Base-by-base conservation (phyloP, 2,797 vertebrate genomes). In the Falco berigora region DNA sequence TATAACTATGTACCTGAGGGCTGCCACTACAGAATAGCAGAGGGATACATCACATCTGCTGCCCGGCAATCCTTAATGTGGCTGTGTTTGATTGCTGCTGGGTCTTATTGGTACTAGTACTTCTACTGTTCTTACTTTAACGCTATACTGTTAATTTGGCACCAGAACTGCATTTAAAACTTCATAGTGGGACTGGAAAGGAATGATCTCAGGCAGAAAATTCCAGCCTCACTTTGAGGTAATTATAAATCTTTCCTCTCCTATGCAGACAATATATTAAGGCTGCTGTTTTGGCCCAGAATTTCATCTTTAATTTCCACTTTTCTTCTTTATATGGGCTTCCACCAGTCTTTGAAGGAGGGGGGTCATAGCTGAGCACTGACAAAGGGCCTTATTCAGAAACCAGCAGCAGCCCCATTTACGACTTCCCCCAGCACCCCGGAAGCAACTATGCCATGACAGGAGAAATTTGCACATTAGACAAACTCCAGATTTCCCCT, bases 341-440 rank as follows among this genome's bases (percentile, higher is more conserved):
- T 96, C 71, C 76, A 42, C 19, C 62, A 62, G 77, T n/a, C 84
- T 89, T 46, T 18, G 61, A 38, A 34, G 32, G 52, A 25, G n/a
- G 22, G 13, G 47, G 71, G 14, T 25, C 32, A 42, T 69, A 69
- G 74, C 47, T 44, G 79, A 80, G 89, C 61, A 10, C 67, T 94
- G 77, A 97, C 92, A 96, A 97, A 95, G 88, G 63, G 20, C 64
- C 38, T 90, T 12, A 95, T 94, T 97, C 86, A 95, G 87, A 92
- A 80, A 53, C 34, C 64, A 72, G 21, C 83, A 47, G 58, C 62
- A 74, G 66, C 80, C 82, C 56, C 72, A 25, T 24, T 79, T 28
- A 58, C 2, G 1, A 40, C 53, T 74, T 94, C 67, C 69, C 91
- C 85, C 72, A 25, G 85, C 86, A 95, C 94, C 94, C 68, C 47